Evolutionary conservation across 2,797 vertebrate species (phyloP), one percentile per base, ranked within the genome.

Genomic region (Acrossocheilus fasciatus): DNA sequence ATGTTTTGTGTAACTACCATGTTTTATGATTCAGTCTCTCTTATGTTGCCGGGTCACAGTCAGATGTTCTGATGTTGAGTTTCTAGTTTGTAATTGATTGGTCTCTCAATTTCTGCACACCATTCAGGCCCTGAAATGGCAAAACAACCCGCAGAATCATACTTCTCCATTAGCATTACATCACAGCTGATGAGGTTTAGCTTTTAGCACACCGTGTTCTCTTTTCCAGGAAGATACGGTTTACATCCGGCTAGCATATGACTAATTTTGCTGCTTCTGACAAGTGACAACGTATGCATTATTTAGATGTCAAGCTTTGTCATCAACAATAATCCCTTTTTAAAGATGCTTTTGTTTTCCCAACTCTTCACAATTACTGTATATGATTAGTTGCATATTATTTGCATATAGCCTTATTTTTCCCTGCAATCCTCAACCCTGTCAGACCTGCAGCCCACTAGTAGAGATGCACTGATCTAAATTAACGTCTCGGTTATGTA

Each of bases 61-160:
- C 9, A 36, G 43, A 52, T 69, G 30, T 36, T 68, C 30, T 14
- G 59, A 83, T 76, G 59, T 66, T 26, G 6, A 50, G 23, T 66
- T 26, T 74, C 41, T 57, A 39, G 72, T 84, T 76, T 50, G 72
- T 47, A 45, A 41, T 47, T 20, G n/a, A 59, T 45, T 59, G 36
- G 3, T 70, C 45, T 50, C 26, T 66, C 80, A 54, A 9, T 82
- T 18, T 59, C 26, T 75, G 54, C 70, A 74, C 82, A 83, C 12
- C 4, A 2, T 17, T 36, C 26, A n/a, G 54, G 4, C 54, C 18
- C 26, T 17, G 54, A 47, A 47, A 64, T 23, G 1, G n/a, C 26
- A 45, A 83, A 74, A 59, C 26, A 45, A 43, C 62, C 79, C 14
- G 6, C 39, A 6, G 17, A 20, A 50, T 75, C 30, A 64, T 68